These are phyloP conservation scores for Volucella inanis DNA, from an alignment of 2,888 invertebrate species.

Conservation along the genomic window DNA sequence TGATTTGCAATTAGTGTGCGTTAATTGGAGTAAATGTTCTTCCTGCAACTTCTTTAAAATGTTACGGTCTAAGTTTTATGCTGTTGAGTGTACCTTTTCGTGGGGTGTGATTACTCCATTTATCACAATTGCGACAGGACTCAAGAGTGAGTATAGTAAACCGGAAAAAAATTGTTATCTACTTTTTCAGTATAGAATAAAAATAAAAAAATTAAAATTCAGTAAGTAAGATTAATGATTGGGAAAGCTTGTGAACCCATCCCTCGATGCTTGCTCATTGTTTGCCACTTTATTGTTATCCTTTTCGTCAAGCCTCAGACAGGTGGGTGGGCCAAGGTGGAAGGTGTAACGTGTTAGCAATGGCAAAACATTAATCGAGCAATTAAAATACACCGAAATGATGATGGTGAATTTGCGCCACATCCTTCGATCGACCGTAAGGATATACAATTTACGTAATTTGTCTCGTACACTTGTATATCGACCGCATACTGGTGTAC, in stretches of 20 bases:
- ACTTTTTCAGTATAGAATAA: conserved; percentile 27
- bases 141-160: conserved; percentile 24
- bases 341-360: conserved; percentile 43
- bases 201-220: conserved; percentile 40
- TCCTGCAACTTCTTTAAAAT: neutral
- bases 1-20: conserved; percentile 54
- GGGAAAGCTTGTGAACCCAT: neutral
- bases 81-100: neutral
- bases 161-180: conserved; percentile 16
- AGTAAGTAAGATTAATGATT: conserved; percentile 70
- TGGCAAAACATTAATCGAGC: conserved; percentile 72
- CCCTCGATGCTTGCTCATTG: conserved; percentile 33
- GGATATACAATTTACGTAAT: conserved; percentile 71
- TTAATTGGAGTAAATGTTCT: conserved; percentile 36
- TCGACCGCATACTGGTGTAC: conserved; percentile 29
- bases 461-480: conserved; percentile 43
- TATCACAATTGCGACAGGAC: conserved; percentile 49
- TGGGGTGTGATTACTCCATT: conserved; percentile 37
- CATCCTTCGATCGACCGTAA: conserved; percentile 46
- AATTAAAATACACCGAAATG: conserved; percentile 72
- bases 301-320: conserved; percentile 46
- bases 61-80: neutral
- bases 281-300: conserved; percentile 71
- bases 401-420: conserved; percentile 41
- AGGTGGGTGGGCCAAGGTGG: conserved; percentile 10